Evolutionary conservation across 2,888 invertebrate genomes (phyloP).

Genomic region (Pteria penguin): DNA sequence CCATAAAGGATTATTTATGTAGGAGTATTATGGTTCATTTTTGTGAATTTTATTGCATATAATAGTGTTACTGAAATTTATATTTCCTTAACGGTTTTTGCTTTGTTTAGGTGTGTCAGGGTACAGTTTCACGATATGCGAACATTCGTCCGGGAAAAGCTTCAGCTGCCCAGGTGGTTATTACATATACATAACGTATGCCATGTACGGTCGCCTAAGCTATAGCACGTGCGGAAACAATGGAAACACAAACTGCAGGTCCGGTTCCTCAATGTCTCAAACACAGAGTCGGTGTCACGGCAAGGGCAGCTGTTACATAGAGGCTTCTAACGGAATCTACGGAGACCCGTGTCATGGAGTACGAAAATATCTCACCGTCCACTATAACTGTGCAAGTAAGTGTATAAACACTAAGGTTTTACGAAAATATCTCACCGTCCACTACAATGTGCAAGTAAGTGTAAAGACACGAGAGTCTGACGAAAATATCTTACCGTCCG

Average conservation of each 20-base stretch:
- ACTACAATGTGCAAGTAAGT: too few relatives aligned
- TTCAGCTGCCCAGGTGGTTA: neutral
- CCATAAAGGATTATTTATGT: too few relatives aligned
- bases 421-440: too few relatives aligned
- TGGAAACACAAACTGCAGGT: neutral
- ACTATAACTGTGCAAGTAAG: neutral
- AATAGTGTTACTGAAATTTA: too few relatives aligned
- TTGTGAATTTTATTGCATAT: too few relatives aligned
- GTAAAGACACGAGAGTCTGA: too few relatives aligned
- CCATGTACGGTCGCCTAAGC: neutral
- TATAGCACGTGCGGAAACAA: neutral
- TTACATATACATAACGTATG: neutral
- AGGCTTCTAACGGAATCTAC: neutral
- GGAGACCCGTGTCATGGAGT: neutral
- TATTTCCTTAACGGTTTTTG: neutral
- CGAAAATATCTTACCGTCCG: too few relatives aligned
- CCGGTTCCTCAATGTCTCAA: neutral
- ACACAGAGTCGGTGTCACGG: neutral
- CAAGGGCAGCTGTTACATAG: neutral
- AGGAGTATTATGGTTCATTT: too few relatives aligned
- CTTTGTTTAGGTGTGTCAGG: neutral
- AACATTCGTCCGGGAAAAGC: neutral
- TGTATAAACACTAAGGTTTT: too few relatives aligned
- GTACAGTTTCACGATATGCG: neutral
- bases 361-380: neutral